These are phyloP conservation scores for Agonopterix heracliana DNA, from an alignment of 2,888 invertebrate species.

Conservation along the genomic window DNA sequence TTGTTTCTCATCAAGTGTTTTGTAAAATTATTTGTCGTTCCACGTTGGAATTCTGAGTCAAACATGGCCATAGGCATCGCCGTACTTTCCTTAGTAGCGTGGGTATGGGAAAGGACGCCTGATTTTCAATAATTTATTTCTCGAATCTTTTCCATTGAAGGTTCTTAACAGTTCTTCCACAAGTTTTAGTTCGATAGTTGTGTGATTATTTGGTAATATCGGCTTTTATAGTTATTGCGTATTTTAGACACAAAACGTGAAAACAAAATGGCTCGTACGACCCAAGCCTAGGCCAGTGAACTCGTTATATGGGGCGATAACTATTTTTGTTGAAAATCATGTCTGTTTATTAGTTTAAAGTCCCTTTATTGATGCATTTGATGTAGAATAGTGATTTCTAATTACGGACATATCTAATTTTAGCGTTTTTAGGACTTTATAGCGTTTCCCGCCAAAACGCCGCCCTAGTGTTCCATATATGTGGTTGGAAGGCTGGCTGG, in stretches of 20 bases:
- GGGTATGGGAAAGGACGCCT: constrained; percentile 68
- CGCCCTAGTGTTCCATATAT: constrained; percentile 49
- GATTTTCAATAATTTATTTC: constrained; percentile 73
- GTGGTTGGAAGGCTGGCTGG: constrained; percentile 40
- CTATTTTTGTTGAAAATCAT: constrained; percentile 41
- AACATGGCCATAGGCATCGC: constrained; percentile 73
- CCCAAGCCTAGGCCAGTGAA: constrained; percentile 73
- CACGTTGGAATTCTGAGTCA: constrained; percentile 75
- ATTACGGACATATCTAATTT: constrained; percentile 17
- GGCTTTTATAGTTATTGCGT: constrained; percentile 68
- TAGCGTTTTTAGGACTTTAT: constrained; percentile 24
- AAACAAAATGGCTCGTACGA: constrained; percentile 77
- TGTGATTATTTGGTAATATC: constrained; percentile 63
- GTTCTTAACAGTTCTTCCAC: constrained; percentile 67
- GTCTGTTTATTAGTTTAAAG: constrained; percentile 22
- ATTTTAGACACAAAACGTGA: constrained; percentile 72
- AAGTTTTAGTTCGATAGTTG: constrained; percentile 58
- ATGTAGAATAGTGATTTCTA: constrained; percentile 15
- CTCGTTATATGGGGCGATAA: constrained; percentile 69
- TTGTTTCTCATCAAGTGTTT: constrained; percentile 45
- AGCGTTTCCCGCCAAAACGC: constrained; percentile 75
- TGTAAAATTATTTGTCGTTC: constrained; percentile 53
- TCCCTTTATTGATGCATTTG: constrained; percentile 18
- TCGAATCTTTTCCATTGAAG: constrained; percentile 66
- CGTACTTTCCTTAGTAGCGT: constrained; percentile 73